Evolutionary conservation across 2,797 vertebrate species (phyloP), one percentile per base, ranked within the genome.

Genomic region (Naso thynnoides): DNA sequence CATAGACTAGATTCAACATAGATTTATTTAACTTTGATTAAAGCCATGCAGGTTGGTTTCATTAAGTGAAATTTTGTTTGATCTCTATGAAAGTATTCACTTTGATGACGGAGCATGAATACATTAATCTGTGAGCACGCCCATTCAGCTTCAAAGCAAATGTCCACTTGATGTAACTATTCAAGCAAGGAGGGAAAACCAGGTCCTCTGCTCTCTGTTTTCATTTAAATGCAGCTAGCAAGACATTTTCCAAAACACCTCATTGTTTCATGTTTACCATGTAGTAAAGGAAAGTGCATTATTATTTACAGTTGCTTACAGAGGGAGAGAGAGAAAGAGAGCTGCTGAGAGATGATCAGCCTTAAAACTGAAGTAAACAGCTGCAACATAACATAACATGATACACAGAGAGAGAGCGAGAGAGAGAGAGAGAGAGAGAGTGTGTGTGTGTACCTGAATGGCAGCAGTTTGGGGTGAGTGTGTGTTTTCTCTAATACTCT

Each of bases 361-460:
- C n/a, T n/a, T n/a, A n/a, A n/a, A n/a, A n/a, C n/a, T n/a, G n/a
- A n/a, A n/a, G n/a, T n/a, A n/a, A n/a, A n/a, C n/a, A n/a, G n/a
- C n/a, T n/a, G n/a, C n/a, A n/a, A n/a, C n/a, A n/a, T n/a, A n/a
- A n/a, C n/a, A n/a, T 52, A 55, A 49, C 18, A 69, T 26, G n/a
- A 36, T 69, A 50, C 55, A 38, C 39, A 16, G 33, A 36, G 33
- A 36, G 13, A 36, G 33, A 3, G 33, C 2, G 54, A 65, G 7
- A 48, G 39, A 53, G 36, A 8, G 39, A 26, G 44, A 16, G 42
- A 55, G 33, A 23, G 42, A 39, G 27, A 23, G 38, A 39, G 41
- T 65, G 69, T 63, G 63, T 73, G 47, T 81, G 41, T 85, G 73
- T 94, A 99, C 98, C 95, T 97, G 62, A 96, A 98, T 21, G 88